Conservation (phyloP, 2,113 vertebrate genomes). For the Catharus minimus region DNA sequence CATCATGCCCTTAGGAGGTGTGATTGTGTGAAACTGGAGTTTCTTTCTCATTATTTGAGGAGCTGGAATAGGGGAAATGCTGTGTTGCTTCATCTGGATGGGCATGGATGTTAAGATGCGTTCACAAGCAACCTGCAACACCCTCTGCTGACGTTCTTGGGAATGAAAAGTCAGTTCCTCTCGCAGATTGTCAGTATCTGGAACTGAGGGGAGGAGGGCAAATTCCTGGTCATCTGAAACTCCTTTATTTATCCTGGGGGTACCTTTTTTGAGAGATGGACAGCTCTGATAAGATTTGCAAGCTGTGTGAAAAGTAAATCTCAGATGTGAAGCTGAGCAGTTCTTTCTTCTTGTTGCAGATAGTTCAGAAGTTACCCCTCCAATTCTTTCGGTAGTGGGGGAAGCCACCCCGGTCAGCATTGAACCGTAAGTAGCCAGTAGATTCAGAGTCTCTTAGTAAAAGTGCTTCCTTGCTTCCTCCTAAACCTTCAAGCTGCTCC, state of each 20-base stretch:
- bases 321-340: neutral
- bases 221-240: neutral
- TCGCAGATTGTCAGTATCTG: neutral
- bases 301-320: neutral
- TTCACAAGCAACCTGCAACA: constrained; percentile 12
- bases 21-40: neutral
- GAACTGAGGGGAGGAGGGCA: neutral
- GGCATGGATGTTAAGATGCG: neutral
- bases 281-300: neutral
- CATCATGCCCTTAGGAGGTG: neutral
- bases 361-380: constrained; percentile 93
- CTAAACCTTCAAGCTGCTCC: neutral
- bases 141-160: constrained; percentile 50
- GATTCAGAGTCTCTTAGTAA: neutral
- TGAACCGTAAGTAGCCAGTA: constrained; percentile 89
- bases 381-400: constrained; percentile 87
- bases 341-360: constrained; percentile 74
- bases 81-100: neutral
- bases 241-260: neutral
- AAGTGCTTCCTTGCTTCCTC: neutral
- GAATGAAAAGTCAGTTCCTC: neutral
- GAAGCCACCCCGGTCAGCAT: constrained; percentile 97
- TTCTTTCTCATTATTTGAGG: neutral
- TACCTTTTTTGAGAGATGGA: neutral
- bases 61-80: neutral